These are phyloP conservation scores for Sprattus sprattus DNA, from an alignment of 2,113 vertebrate genomes.

Conservation along the genomic window DNA sequence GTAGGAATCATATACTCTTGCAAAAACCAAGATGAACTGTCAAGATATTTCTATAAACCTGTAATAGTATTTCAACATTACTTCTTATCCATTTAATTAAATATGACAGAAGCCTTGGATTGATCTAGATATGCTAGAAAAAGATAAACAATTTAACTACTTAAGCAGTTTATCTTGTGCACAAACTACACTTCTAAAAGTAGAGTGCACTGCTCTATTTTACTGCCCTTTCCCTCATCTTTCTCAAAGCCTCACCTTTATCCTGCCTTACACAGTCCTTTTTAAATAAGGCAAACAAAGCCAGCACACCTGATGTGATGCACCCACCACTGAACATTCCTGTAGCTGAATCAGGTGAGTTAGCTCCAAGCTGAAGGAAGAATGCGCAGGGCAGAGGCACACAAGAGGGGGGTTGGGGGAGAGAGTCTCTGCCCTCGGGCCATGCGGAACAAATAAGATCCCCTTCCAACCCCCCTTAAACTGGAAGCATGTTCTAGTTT, in stretches of 20 bases:
- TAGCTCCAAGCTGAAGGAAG: neutral
- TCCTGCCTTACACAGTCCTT: neutral
- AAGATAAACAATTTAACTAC: neutral
- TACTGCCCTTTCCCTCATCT: neutral
- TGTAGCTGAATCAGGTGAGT: neutral
- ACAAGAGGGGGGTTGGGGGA: neutral
- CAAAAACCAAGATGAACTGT: neutral
- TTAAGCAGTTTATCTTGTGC: neutral
- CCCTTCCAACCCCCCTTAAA: neutral
- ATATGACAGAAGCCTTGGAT: neutral
- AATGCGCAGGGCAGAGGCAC: neutral
- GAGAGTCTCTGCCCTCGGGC: neutral
- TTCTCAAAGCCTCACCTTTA: neutral
- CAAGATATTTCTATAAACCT: neutral
- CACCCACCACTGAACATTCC: neutral
- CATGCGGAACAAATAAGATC: neutral
- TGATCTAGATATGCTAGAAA: neutral
- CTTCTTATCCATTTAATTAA: neutral
- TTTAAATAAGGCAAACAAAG: neutral
- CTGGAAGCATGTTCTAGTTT: neutral
- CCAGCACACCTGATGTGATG: neutral
- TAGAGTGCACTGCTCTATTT: neutral
- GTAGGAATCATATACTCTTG: neutral
- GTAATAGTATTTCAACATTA: neutral
- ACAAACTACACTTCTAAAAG: neutral